Conservation (phyloP, 2,113 vertebrate genomes). For the Eudorcas thomsonii region DNA sequence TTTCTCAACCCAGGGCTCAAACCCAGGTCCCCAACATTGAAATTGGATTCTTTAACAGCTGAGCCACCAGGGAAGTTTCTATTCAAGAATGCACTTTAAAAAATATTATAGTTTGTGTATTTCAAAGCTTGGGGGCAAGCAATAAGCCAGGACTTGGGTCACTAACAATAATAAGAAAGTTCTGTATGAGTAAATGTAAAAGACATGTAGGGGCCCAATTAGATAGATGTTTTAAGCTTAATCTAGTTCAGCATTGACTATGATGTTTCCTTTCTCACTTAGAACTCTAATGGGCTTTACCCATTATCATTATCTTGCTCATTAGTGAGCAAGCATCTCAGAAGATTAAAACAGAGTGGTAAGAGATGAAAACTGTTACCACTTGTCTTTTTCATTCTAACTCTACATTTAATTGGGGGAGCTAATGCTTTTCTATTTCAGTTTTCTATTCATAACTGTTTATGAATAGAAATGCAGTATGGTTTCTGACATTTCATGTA, state of each 20-base stretch:
- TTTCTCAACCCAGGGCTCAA: background rate
- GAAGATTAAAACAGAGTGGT: slow-evolving; percentile 26
- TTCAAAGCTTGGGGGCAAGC: background rate
- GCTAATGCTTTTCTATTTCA: slow-evolving; percentile 25
- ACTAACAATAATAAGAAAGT: background rate
- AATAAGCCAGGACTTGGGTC: background rate
- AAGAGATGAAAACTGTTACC: slow-evolving; percentile 16
- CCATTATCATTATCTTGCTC: slow-evolving; percentile 5
- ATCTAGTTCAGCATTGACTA: background rate
- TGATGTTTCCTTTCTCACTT: background rate
- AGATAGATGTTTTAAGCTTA: background rate
- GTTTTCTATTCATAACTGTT: slow-evolving; percentile 24
- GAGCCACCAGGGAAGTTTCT: background rate
- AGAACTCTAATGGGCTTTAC: background rate
- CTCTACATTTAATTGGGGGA: slow-evolving; percentile 6
- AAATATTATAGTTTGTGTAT: background rate
- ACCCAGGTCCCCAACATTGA: background rate
- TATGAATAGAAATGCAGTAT: background rate
- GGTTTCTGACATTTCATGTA: background rate
- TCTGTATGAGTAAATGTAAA: background rate
- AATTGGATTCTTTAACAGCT: background rate
- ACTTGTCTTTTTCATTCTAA: slow-evolving; percentile 48
- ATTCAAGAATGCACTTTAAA: background rate
- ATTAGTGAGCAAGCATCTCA: slow-evolving; percentile 22
- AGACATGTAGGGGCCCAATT: background rate